phyloP scores from a whole-genome alignment of 2,797 vertebrate species.

The Cynodonichthys magdalenae region DNA sequence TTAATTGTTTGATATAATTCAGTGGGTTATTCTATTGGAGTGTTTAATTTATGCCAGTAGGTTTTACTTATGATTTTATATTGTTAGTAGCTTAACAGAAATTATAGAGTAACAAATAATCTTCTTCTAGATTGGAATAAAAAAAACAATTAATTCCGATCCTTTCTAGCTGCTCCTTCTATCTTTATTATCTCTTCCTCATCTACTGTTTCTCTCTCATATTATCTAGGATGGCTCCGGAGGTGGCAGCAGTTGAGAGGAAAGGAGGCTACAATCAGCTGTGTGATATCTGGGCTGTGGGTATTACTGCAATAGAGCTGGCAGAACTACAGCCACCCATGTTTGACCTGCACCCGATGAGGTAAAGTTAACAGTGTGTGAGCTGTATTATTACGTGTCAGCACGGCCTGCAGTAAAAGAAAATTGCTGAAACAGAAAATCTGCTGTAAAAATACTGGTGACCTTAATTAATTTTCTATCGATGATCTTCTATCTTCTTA shows the following conservation, averaged over 20 bases:
- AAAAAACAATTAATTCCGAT: too few relatives aligned
- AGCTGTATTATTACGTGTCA: neutral
- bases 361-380: constrained; percentile 36
- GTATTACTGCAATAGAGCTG: constrained; percentile 96
- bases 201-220: neutral
- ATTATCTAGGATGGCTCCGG: constrained; percentile 92
- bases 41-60: neutral
- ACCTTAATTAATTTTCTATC: too few relatives aligned
- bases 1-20: neutral
- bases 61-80: neutral
- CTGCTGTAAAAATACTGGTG: too few relatives aligned
- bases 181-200: neutral
- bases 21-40: neutral
- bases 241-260: constrained; percentile 96
- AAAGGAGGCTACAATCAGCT: constrained; percentile 98
- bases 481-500: too few relatives aligned
- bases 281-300: constrained; percentile 98
- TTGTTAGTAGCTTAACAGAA: too few relatives aligned
- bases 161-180: too few relatives aligned
- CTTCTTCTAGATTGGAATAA: neutral
- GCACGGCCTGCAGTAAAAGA: too few relatives aligned
- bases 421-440: too few relatives aligned
- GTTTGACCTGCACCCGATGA: constrained; percentile 98
- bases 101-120: neutral
- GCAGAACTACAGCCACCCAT: constrained; percentile 97